These are phyloP conservation scores for Tenodera sinensis DNA, from an alignment of 2,888 invertebrate genomes.

Conservation along the genomic window DNA sequence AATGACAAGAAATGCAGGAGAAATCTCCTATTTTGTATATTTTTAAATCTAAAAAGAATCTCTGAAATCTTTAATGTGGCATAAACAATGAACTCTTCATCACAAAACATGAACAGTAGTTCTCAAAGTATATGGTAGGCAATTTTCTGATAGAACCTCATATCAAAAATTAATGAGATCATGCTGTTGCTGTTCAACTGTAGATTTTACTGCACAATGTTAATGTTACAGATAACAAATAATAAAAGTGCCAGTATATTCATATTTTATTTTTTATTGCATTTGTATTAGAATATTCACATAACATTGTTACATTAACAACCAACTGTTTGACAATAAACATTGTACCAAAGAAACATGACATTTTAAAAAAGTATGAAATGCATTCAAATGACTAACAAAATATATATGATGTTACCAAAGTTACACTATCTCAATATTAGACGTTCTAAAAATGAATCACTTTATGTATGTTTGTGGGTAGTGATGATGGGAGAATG, in stretches of 20 bases:
- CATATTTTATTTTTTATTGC: background rate
- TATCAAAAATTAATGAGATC: too few relatives aligned
- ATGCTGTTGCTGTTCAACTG: too few relatives aligned
- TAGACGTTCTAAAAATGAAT: background rate
- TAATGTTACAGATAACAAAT: background rate
- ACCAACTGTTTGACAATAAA: slow-evolving; percentile 4
- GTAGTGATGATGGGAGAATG: background rate
- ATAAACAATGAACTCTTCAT: too few relatives aligned
- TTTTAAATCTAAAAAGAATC: too few relatives aligned
- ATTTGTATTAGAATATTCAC: background rate
- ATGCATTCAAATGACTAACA: background rate
- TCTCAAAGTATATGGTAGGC: too few relatives aligned
- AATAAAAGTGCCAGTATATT: background rate
- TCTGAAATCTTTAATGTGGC: too few relatives aligned
- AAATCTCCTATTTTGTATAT: too few relatives aligned
- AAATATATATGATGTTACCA: background rate
- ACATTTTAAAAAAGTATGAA: background rate
- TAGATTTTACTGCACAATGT: too few relatives aligned
- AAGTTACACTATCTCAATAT: background rate
- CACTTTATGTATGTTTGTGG: background rate
- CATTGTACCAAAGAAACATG: slow-evolving; percentile 14
- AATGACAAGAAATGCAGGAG: too few relatives aligned
- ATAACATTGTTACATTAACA: background rate
- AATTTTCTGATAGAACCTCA: too few relatives aligned
- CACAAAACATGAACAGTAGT: too few relatives aligned